Evolutionary conservation across 2,797 vertebrate genomes (phyloP).

Genomic region (Lagodon rhomboides): DNA sequence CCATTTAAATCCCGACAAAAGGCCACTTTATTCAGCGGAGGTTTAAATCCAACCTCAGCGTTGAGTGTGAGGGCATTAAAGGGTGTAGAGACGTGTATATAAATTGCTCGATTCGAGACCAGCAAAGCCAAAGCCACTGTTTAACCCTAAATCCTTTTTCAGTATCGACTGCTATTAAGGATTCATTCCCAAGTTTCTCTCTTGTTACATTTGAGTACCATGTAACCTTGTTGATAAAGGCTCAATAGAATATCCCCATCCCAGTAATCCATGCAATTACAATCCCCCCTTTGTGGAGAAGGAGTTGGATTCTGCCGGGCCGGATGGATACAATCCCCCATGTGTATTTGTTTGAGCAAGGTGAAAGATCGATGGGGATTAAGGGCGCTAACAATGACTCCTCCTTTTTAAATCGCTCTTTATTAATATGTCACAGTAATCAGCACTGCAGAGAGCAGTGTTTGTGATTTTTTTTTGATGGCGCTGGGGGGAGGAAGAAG

Average conservation of each 20-base stretch:
- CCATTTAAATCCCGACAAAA: slow-evolving; percentile 62
- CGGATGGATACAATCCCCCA: slow-evolving; percentile 60
- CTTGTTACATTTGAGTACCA: slow-evolving; percentile 69
- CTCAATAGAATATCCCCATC: slow-evolving; percentile 77
- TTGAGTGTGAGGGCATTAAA: slow-evolving; percentile 50
- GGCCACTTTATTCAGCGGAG: slow-evolving; percentile 52
- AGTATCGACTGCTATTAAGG: slow-evolving; percentile 60
- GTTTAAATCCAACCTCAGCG: slow-evolving; percentile 50
- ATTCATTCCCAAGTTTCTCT: slow-evolving; percentile 65
- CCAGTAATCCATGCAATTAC: slow-evolving; percentile 83
- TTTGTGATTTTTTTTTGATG: slow-evolving; percentile 66
- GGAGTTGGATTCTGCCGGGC: slow-evolving; percentile 66
- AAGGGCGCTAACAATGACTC: slow-evolving; percentile 72
- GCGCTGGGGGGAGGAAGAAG: slow-evolving; percentile 17
- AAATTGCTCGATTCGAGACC: slow-evolving; percentile 43
- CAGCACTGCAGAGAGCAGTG: slow-evolving; percentile 63
- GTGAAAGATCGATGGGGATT: slow-evolving; percentile 84
- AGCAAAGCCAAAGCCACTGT: slow-evolving; percentile 32
- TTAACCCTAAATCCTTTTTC: slow-evolving; percentile 68
- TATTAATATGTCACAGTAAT: slow-evolving; percentile 80
- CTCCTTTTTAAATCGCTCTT: slow-evolving; percentile 71
- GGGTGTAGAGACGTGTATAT: slow-evolving; percentile 64
- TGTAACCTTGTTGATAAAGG: slow-evolving; percentile 81
- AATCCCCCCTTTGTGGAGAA: slow-evolving; percentile 77
- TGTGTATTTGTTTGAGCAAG: slow-evolving; percentile 72